Conservation (phyloP, 2,113 vertebrate genomes). For the Dasyprocta punctata region DNA sequence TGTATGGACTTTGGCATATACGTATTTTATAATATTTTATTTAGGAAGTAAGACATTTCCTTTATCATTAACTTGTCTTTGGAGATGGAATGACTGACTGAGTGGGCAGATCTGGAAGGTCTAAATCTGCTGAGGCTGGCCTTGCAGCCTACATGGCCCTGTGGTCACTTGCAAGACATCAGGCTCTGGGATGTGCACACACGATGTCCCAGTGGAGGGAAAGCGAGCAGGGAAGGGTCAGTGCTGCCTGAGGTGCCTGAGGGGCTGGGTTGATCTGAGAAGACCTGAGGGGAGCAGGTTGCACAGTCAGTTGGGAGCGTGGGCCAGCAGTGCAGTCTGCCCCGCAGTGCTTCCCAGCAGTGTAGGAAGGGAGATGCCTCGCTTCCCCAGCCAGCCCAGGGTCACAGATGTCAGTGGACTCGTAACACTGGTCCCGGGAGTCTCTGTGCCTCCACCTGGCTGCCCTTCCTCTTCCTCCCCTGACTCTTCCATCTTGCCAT, state of each 20-base stretch:
- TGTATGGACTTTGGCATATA: too few relatives aligned
- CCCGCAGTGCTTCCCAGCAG: neutral
- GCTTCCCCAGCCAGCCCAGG: neutral
- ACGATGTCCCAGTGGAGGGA: neutral
- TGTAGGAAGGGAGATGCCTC: too few relatives aligned
- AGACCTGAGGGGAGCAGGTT: neutral
- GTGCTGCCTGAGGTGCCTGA: neutral
- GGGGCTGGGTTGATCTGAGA: neutral
- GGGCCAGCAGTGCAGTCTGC: neutral
- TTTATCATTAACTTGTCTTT: neutral
- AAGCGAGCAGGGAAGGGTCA: neutral
- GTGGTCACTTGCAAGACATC: neutral
- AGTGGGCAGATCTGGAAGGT: neutral
- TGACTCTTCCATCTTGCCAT: too few relatives aligned
- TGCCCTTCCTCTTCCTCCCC: too few relatives aligned
- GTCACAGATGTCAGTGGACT: too few relatives aligned
- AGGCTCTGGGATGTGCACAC: neutral
- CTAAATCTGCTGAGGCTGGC: neutral
- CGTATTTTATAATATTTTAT: too few relatives aligned
- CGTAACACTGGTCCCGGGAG: too few relatives aligned
- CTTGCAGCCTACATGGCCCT: neutral
- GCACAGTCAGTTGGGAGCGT: rapidly evolving
- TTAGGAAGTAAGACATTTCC: too few relatives aligned
- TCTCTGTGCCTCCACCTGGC: too few relatives aligned
- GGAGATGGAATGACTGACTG: neutral